phyloP scores from a whole-genome alignment of 2,888 invertebrate species.

The Watsonalla cultraria region DNA sequence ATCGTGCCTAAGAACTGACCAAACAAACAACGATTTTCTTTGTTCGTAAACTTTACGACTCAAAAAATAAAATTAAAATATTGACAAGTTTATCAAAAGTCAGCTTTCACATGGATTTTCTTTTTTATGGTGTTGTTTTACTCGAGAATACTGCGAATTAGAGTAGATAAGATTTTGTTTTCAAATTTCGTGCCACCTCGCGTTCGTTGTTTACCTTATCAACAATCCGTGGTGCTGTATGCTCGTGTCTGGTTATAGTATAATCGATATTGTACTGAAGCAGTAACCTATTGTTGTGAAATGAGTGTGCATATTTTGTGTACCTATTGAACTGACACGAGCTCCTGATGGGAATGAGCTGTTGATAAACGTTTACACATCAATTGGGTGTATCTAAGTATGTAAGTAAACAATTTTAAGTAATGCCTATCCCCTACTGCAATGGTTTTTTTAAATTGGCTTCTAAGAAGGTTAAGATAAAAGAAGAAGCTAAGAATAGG shows the following conservation, averaged over 20 bases:
- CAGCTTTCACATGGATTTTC: slow-evolving; percentile 27
- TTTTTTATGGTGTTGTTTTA: slow-evolving; percentile 29
- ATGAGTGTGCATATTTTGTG: slow-evolving; percentile 60
- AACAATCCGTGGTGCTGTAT: slow-evolving; percentile 35
- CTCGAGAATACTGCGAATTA: slow-evolving; percentile 20
- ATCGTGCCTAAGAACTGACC: slow-evolving; percentile 15
- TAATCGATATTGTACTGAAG: slow-evolving; percentile 51
- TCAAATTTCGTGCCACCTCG: slow-evolving; percentile 25
- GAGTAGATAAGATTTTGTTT: slow-evolving; percentile 35
- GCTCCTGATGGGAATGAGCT: slow-evolving; percentile 40
- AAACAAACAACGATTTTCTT: slow-evolving; percentile 19
- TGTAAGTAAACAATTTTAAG: slow-evolving; percentile 21
- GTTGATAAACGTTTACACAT: slow-evolving; percentile 17
- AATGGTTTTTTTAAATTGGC: not conserved
- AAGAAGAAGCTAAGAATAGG: too few relatives aligned
- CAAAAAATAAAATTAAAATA: slow-evolving; percentile 9
- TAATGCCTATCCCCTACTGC: not conserved
- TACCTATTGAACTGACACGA: slow-evolving; percentile 45
- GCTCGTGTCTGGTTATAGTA: slow-evolving; percentile 42
- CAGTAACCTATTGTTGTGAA: slow-evolving; percentile 50
- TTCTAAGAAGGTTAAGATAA: too few relatives aligned
- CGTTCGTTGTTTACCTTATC: slow-evolving; percentile 47
- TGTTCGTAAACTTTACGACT: slow-evolving; percentile 12
- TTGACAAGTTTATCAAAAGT: slow-evolving; percentile 20
- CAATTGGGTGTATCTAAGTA: slow-evolving; percentile 15